Evolutionary conservation across 2,113 vertebrate genomes (phyloP).

Genomic region (Platichthys stellatus): DNA sequence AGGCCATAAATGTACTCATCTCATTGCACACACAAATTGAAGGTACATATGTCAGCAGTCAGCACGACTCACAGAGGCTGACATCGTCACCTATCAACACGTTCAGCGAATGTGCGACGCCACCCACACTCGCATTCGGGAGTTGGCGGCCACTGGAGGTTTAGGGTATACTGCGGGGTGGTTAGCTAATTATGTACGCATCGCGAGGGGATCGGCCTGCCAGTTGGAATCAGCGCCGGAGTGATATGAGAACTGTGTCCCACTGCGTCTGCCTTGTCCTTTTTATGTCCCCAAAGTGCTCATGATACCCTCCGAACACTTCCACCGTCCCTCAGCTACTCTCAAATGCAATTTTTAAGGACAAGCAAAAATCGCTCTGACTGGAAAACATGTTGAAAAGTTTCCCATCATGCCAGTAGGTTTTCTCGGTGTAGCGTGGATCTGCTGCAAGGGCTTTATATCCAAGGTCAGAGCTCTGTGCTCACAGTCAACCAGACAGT

Average conservation of each 20-base stretch:
- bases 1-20: slow-evolving; percentile 34
- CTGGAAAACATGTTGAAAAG: slow-evolving; percentile 6
- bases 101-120: slow-evolving; percentile 22
- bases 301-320: slow-evolving; percentile 43
- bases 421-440: not conserved
- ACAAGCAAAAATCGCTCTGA: not conserved
- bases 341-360: slow-evolving; percentile 58
- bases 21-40: slow-evolving; percentile 29
- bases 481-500: slow-evolving; percentile 23
- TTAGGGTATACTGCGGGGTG: slow-evolving; percentile 63
- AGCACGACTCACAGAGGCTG: slow-evolving; percentile 7
- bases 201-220: slow-evolving; percentile 65
- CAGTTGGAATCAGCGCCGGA: slow-evolving; percentile 64
- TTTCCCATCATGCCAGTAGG: slow-evolving; percentile 24
- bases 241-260: slow-evolving; percentile 37
- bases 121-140: slow-evolving; percentile 23
- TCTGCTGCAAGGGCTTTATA: slow-evolving; percentile 5
- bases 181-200: slow-evolving; percentile 72
- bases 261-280: slow-evolving; percentile 48
- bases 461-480: slow-evolving; percentile 27
- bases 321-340: slow-evolving; percentile 44
- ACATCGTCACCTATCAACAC: slow-evolving; percentile 35
- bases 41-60: slow-evolving; percentile 32
- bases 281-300: slow-evolving; percentile 64
- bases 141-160: slow-evolving; percentile 57